These are phyloP conservation scores for Panagrolaimus sp. DNA, from an alignment of 1,140 invertebrate genomes.

Conservation along the genomic window DNA sequence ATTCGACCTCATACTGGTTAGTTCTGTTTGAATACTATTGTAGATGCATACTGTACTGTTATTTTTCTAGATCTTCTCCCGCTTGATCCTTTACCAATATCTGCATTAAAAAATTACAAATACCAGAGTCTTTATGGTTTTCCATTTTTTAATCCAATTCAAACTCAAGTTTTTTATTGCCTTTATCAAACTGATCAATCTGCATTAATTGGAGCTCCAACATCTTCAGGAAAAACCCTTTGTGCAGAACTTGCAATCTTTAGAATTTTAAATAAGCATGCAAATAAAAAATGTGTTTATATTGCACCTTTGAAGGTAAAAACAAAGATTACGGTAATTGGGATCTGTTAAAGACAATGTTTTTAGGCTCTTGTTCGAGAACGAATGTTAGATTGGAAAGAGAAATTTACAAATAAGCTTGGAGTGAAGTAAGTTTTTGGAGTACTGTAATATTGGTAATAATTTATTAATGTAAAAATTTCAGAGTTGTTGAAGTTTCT, in stretches of 20 bases:
- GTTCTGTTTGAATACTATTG: not conserved
- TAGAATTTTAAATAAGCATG: conserved; percentile 69
- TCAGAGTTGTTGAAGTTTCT: conserved; percentile 86
- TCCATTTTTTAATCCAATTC: conserved; percentile 94
- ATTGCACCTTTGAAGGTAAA: conserved; percentile 97
- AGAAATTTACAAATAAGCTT: conserved; percentile 74
- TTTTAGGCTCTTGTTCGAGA: conserved; percentile 93
- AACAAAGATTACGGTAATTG: too few relatives aligned
- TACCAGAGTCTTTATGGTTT: conserved; percentile 83
- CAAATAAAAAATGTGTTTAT: conserved; percentile 72
- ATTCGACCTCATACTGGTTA: conserved; percentile 84
- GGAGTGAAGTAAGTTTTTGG: conserved; percentile 65
- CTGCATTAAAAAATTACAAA: conserved; percentile 71
- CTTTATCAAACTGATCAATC: conserved; percentile 91
- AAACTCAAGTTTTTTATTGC: conserved; percentile 95
- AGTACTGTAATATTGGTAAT: not conserved
- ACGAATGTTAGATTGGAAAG: conserved; percentile 89
- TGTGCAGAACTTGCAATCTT: conserved; percentile 96
- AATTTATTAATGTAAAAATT: conserved; percentile 16
- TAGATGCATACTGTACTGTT: conserved; percentile 4
- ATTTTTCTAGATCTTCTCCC: conserved; percentile 73
- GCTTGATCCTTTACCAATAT: conserved; percentile 80
- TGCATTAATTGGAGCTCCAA: conserved; percentile 89
- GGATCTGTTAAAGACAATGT: too few relatives aligned
- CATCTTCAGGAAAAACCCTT: conserved; percentile 96